Base-by-base conservation (phyloP, 2,888 invertebrate genomes). In the Melipona beecheii region DNA sequence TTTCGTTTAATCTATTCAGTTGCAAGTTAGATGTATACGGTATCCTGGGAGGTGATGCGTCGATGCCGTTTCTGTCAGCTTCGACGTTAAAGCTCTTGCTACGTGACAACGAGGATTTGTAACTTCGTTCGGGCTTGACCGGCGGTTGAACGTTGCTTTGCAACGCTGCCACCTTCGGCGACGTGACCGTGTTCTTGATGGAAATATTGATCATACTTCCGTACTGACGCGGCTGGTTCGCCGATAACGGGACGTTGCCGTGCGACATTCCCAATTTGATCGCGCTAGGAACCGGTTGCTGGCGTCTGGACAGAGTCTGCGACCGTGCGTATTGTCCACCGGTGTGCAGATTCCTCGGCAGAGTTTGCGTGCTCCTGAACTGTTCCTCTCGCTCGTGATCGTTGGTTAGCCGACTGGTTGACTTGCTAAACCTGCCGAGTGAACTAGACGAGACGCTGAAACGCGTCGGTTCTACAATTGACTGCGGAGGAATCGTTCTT, bases 11-110 rank as follows among this genome's bases (percentile, higher is more conserved):
- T 31, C 96, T 95, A 91, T 96, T 97, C 68, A 98, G 95, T 92
- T 97, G 97, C 56, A 97, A 97, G 94, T 97, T 97, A 5, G 97
- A 97, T 93, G 97, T 97, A 94, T 97, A 97, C 94, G 97, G 96
- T 78, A 95, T 81, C 13, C 86, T 81, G 90, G 90, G 94, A 90
- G 90, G 94, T 90, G 84, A 93, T 9, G 83, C 80, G 0, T 91
- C 90, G 9, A 73, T 70, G 2, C 84, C 90, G 91, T 95, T 95
- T 76, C 95, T 95, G 84, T 94, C 95, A 69, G 96, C 97, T 91
- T 97, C 97, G 90, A 97, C 97, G 95, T 97, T 98, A 95, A 98
- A 97, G 94, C 98, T 98, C 95, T 98, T 97, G 94, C 98, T 98
- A 82, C 98, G 95, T 83, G 97, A 96, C 64, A 98, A 95, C 75